phyloP scores from a whole-genome alignment of 2,797 vertebrate genomes.

The Echiichthys vipera region DNA sequence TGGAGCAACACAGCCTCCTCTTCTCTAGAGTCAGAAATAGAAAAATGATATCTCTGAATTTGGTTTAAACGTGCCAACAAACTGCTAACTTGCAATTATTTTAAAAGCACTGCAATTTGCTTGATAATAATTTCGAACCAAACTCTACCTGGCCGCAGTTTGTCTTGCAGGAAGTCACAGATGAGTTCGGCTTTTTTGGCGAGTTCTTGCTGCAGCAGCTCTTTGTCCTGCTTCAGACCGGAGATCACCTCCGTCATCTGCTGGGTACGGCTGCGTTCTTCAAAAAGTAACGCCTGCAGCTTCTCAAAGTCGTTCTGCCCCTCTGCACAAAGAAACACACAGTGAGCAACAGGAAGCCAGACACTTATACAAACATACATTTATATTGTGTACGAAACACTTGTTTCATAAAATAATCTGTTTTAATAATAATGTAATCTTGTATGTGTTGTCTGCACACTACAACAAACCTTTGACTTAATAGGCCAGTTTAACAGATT shows the following conservation, averaged over 20 bases:
- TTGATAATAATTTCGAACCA: neutral
- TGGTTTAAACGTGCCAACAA: neutral
- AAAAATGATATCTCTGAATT: neutral
- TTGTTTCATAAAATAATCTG: neutral
- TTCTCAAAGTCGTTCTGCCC: constrained; percentile 66
- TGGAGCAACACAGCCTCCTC: constrained; percentile 57
- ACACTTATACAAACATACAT: neutral
- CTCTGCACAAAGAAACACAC: constrained; percentile 17
- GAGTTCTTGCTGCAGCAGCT: constrained; percentile 77
- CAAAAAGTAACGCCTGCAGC: constrained; percentile 67
- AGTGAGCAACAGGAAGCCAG: neutral
- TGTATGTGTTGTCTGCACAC: neutral
- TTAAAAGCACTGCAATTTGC: neutral
- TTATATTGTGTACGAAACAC: neutral
- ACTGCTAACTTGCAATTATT: too few relatives aligned
- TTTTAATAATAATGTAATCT: neutral
- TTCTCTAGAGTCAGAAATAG: constrained; percentile 59
- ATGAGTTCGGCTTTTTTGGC: constrained; percentile 79
- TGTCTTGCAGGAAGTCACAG: constrained; percentile 82
- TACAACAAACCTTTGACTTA: too few relatives aligned
- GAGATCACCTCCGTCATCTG: constrained; percentile 73
- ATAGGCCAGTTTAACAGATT: too few relatives aligned
- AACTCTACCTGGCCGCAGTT: constrained; percentile 70
- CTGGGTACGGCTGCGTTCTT: constrained; percentile 68
- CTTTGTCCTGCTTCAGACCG: constrained; percentile 79